phyloP scores from a whole-genome alignment of 2,888 invertebrate genomes.

The Salpingus planirostris region DNA sequence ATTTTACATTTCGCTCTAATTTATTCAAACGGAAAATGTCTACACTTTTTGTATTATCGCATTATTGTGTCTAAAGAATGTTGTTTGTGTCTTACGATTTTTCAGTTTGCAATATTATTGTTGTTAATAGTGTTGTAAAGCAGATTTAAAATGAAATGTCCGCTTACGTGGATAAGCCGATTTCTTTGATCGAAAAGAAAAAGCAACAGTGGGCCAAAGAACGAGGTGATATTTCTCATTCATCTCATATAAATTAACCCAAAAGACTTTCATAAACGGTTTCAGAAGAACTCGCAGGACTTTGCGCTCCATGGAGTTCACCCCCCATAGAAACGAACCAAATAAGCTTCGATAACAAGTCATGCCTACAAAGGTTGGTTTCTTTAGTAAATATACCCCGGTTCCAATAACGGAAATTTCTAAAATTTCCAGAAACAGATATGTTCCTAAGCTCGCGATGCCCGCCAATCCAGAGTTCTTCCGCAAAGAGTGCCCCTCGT shows the following conservation, averaged over 20 bases:
- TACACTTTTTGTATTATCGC: too few relatives aligned
- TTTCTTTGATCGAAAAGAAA: constrained; percentile 76
- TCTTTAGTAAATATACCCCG: too few relatives aligned
- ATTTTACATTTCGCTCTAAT: too few relatives aligned
- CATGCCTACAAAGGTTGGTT: not conserved
- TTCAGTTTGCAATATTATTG: not conserved
- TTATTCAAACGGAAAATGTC: too few relatives aligned
- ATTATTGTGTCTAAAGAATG: not conserved
- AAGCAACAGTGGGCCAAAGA: constrained; percentile 89
- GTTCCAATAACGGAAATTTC: too few relatives aligned
- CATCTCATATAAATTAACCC: not conserved
- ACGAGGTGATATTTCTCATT: constrained; percentile 52
- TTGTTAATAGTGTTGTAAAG: not conserved
- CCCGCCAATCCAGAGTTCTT: constrained; percentile 21
- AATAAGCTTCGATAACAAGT: not conserved
- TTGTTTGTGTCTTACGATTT: not conserved
- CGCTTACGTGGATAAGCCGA: constrained; percentile 24
- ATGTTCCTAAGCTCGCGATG: constrained; percentile 25
- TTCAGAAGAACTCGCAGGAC: constrained; percentile 75
- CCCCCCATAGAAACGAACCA: not conserved
- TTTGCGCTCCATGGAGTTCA: constrained; percentile 75
- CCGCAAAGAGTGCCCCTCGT: constrained; percentile 21
- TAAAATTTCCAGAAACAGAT: constrained; percentile 24
- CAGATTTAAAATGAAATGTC: constrained; percentile 26
- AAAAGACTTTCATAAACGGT: too few relatives aligned